These are phyloP conservation scores for Corythoichthys intestinalis DNA, from an alignment of 2,113 vertebrate species.

Conservation along the genomic window DNA sequence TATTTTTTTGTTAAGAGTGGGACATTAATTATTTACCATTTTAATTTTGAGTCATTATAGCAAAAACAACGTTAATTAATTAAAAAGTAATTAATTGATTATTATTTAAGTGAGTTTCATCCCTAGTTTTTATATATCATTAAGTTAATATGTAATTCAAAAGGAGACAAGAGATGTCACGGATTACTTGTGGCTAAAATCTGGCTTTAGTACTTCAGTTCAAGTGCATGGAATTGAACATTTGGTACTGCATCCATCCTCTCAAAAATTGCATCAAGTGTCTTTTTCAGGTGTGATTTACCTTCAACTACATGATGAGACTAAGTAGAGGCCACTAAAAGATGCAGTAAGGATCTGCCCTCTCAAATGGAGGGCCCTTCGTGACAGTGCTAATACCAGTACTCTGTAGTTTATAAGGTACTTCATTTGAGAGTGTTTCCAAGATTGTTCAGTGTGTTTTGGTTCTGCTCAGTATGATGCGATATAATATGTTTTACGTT, in stretches of 20 bases:
- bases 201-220: conserved; percentile 47
- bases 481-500: conserved; percentile 13
- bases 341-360: conserved; percentile 43
- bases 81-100: too few species aligned
- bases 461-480: conserved; percentile 32
- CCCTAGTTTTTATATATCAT: neutral
- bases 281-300: conserved; percentile 56
- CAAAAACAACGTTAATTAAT: too few species aligned
- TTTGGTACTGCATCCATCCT: conserved; percentile 40
- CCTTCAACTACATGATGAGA: conserved; percentile 47
- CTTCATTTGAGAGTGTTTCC: conserved; percentile 54
- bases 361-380: conserved; percentile 57
- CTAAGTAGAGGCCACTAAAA: conserved; percentile 48
- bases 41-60: conserved; percentile 10
- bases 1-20: too few species aligned
- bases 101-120: neutral
- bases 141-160: neutral
- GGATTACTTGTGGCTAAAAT: conserved; percentile 25
- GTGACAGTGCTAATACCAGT: conserved; percentile 36
- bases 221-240: conserved; percentile 58
- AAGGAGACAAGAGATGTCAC: neutral
- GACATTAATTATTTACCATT: neutral
- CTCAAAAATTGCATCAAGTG: conserved; percentile 52
- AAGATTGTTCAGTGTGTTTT: conserved; percentile 30
- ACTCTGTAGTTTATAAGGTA: conserved; percentile 37